These are phyloP conservation scores for Macrotrachela quadricornifera DNA, from an alignment of 1,140 invertebrate species.

Conservation along the genomic window DNA sequence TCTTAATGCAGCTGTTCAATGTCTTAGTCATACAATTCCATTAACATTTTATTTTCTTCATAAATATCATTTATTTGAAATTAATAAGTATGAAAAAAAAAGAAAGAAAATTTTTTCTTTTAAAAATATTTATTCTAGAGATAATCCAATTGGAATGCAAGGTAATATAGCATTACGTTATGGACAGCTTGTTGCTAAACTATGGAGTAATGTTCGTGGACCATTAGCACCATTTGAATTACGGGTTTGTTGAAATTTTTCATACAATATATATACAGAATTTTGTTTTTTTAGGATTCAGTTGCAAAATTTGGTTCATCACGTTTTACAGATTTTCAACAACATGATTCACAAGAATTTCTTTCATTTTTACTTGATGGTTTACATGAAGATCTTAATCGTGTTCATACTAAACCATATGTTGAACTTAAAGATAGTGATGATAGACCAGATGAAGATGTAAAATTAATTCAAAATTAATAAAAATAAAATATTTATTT, in stretches of 20 bases:
- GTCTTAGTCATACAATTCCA: too few species aligned
- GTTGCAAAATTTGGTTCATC: constrained; percentile 13
- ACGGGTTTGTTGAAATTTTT: neutral
- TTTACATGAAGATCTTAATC: constrained; percentile 42
- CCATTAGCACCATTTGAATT: neutral
- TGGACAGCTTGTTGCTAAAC: constrained; percentile 14
- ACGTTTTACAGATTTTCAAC: constrained; percentile 38
- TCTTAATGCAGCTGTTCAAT: too few species aligned
- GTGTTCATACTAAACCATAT: constrained; percentile 42
- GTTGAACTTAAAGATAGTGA: constrained; percentile 52
- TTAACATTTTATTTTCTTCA: neutral
- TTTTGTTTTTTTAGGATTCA: neutral
- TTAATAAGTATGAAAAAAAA: neutral
- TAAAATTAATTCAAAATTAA: constrained; percentile 29
- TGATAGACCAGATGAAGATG: constrained; percentile 49
- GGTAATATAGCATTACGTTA: constrained; percentile 2
- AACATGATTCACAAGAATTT: constrained; percentile 40
- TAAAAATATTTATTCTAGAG: neutral
- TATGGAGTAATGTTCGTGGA: constrained; percentile 31
- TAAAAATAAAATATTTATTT: too few species aligned
- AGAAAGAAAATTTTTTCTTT: too few species aligned
- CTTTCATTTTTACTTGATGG: constrained; percentile 42
- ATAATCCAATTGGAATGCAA: neutral
- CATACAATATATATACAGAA: neutral
- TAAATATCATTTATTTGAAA: neutral